Conservation (phyloP, 1,140 invertebrate genomes). For the Cyrtorhinus lividipennis region DNA sequence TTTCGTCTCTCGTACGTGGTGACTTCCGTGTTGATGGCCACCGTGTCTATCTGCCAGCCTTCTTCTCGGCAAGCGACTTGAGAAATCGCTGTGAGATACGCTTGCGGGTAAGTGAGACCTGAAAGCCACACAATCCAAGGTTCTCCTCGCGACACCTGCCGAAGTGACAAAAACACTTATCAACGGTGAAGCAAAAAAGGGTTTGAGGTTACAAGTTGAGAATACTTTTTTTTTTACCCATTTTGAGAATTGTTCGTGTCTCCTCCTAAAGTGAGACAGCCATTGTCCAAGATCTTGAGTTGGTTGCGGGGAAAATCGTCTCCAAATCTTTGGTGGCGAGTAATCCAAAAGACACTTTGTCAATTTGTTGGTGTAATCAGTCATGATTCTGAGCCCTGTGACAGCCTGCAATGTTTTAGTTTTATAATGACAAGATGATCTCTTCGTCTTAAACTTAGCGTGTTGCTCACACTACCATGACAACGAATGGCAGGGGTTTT, state of each 20-base stretch:
- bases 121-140: background rate
- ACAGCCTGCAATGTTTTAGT: no score
- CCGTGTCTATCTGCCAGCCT: background rate
- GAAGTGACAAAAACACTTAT: background rate
- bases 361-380: background rate
- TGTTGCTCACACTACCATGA: no score
- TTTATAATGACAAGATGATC: no score
- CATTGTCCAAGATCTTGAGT: background rate
- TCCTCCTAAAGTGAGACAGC: background rate
- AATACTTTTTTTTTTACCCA: constrained; percentile 3
- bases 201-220: no score
- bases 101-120: background rate
- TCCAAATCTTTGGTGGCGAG: background rate
- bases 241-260: background rate
- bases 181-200: no score
- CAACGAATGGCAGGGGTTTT: no score
- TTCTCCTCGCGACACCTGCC: background rate
- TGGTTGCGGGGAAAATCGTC: background rate
- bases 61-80: background rate
- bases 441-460: no score
- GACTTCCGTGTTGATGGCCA: background rate
- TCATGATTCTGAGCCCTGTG: background rate
- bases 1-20: background rate
- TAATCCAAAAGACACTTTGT: background rate
- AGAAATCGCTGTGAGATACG: background rate